Conservation (phyloP, 2,113 vertebrate species). For the Rattus norvegicus region GRCr8 NC_086024.1:84916501-84917000, state of each 20-base stretch:
- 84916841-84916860: slow-evolving; percentile 15
- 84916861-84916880: slow-evolving; percentile 40
- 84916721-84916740: not conserved
- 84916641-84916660: not conserved
- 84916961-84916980: not conserved
- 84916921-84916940: slow-evolving; percentile 26
- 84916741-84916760: not conserved
- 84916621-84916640: not conserved
- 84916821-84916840: slow-evolving; percentile 44
- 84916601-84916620: not conserved
- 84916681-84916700: not conserved
- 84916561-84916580: not conserved
- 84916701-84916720: slow-evolving; percentile 5
- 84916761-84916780: slow-evolving; percentile 11
- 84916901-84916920: not conserved
- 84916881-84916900: slow-evolving; percentile 44
- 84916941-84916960: slow-evolving; percentile 15
- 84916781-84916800: slow-evolving; percentile 58
- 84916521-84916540: not conserved
- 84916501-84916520: not conserved
- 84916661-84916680: not conserved
- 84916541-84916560: not conserved
- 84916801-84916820: slow-evolving; percentile 56
- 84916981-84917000: not conserved
- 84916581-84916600: not conserved